A percentile compares a stretch with the other conserved stretches of the same genome.
These are phyloP conservation scores for Arion vulgaris DNA, from an alignment of 1,140 invertebrate species.

Conservation along the genomic window DNA sequence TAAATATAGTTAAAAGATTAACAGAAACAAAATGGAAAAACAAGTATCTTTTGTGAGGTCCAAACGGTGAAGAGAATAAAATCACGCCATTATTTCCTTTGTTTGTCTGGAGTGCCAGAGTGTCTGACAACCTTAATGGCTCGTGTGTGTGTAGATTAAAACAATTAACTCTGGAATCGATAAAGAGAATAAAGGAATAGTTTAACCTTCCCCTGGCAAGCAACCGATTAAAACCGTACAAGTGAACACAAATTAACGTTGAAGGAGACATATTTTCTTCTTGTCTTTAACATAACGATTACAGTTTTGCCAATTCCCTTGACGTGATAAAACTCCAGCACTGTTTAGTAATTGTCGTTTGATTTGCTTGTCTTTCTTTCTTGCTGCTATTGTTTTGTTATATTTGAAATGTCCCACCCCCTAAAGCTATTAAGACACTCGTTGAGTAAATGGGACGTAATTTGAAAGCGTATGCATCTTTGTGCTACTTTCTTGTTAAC, in stretches of 20 bases:
- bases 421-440: not conserved
- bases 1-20: not conserved
- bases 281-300: not conserved
- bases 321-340: not conserved
- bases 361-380: not conserved
- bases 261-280: not conserved
- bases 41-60: not conserved
- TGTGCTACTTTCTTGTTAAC: not conserved
- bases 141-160: not conserved
- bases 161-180: conserved; percentile 10
- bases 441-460: not conserved
- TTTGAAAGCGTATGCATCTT: not conserved
- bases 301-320: not conserved
- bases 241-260: conserved; percentile 3
- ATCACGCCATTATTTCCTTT: not conserved
- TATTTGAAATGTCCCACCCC: not conserved
- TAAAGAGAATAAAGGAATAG: conserved; percentile 8
- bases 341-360: not conserved
- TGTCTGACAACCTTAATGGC: not conserved
- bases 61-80: not conserved
- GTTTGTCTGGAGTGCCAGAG: not conserved
- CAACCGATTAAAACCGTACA: conserved; percentile 14
- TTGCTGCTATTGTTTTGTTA: not conserved
- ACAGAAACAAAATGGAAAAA: not conserved
- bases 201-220: not conserved